Conservation (phyloP, 2,113 vertebrate genomes). For the Erinaceus europaeus region DNA sequence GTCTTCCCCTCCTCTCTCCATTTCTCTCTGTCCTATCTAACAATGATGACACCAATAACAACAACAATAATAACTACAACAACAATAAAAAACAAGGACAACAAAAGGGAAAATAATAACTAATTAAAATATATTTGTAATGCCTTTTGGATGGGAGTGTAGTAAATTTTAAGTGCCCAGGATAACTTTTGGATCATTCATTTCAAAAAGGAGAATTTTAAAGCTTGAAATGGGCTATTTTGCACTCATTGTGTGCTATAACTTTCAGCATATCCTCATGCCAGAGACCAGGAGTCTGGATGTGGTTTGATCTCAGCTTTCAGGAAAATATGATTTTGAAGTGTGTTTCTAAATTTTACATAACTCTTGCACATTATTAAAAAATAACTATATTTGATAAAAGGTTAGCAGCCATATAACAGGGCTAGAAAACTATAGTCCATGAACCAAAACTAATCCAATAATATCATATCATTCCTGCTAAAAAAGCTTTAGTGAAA, state of each 20-base stretch:
- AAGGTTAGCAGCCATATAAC: not conserved
- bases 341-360: not conserved
- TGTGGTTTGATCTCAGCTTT: not conserved
- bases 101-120: no score
- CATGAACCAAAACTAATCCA: not conserved
- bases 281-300: not conserved
- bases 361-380: not conserved
- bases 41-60: no score
- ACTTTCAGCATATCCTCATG: not conserved
- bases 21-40: no score
- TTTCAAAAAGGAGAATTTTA: not conserved
- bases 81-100: no score
- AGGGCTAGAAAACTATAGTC: not conserved
- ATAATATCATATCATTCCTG: not conserved
- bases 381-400: constrained; percentile 27
- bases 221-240: not conserved
- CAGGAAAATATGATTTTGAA: constrained; percentile 14
- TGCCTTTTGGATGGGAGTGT: not conserved
- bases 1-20: no score
- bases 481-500: not conserved
- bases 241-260: not conserved
- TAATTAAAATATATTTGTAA: not conserved
- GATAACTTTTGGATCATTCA: not conserved
- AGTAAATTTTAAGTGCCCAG: not conserved
- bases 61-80: no score